Evolutionary conservation across 2,888 invertebrate genomes (phyloP).

Genomic region (Plebejus argus): DNA sequence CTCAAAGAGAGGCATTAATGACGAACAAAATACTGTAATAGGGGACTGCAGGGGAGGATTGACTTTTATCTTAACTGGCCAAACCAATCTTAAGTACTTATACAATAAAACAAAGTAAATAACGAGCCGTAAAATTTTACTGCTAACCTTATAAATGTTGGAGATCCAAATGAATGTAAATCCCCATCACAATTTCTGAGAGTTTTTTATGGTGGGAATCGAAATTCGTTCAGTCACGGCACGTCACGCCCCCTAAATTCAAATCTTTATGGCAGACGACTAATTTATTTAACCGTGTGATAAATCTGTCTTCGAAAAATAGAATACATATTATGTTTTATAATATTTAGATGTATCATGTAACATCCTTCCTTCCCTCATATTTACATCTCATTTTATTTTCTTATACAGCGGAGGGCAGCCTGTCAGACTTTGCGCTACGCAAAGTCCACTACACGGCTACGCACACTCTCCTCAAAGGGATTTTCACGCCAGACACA

Average conservation of each 20-base stretch:
- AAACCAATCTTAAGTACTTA: not conserved
- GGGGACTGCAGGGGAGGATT: not conserved
- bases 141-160: slow-evolving; percentile 20
- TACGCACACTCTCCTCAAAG: slow-evolving; percentile 84
- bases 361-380: too few species aligned
- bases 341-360: too few species aligned
- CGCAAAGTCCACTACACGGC: slow-evolving; percentile 89
- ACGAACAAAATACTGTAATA: not conserved
- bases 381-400: slow-evolving; percentile 42
- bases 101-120: slow-evolving; percentile 2
- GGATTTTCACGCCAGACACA: slow-evolving; percentile 87
- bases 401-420: slow-evolving; percentile 93
- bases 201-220: slow-evolving; percentile 31
- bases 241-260: slow-evolving; percentile 21
- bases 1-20: not conserved
- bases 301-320: too few species aligned
- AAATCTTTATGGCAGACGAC: slow-evolving; percentile 2
- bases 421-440: slow-evolving; percentile 92
- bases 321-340: too few species aligned
- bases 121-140: slow-evolving; percentile 15
- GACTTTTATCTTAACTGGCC: not conserved
- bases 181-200: slow-evolving; percentile 11
- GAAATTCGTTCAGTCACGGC: slow-evolving; percentile 31
- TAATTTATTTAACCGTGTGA: slow-evolving; percentile 5
- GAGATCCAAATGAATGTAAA: slow-evolving; percentile 21